Base-by-base conservation (phyloP, 2,113 vertebrate species). In the Petrocephalus microphthalmus region DNA sequence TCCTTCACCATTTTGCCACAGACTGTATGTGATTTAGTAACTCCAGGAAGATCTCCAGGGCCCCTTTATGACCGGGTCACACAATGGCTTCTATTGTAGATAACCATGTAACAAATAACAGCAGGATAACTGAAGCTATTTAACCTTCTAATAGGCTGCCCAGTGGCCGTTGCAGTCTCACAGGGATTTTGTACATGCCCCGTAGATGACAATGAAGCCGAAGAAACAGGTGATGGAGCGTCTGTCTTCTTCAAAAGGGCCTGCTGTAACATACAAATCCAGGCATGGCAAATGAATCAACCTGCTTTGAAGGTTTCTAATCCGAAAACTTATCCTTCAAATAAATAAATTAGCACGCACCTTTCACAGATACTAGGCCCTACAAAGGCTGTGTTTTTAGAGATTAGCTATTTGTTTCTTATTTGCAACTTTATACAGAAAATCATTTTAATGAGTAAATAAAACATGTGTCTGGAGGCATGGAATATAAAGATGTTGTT, bases 381-480 rank as follows among this genome's bases (percentile, higher is more conserved):
- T 54, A 33, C 51, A 54, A 85, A 85, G 17, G 6, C 11, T 10
- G 7, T 29, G 25, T 17, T 85, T 19, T 19, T 22, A 37, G 84
- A 85, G n/a, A 56, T 22, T 54, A 33, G 84, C 22, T 54, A 33
- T 5, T 83, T 53, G 52, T 33, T 56, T 85, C 33, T 37, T 33
- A 5, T 29, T 54, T 33, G 22, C n/a, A 10, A 47, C 42, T 42
- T 82, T 22, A 83, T 3, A 22, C 7, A 53, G 17, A 85, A 54
- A 54, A 49, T 56, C 7, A 33, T 54, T 85, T 37, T 85, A 53
- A 85, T 85, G 25, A 56, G 25, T 33, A 13, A 85, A 53, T 54
- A 52, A 85, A 87, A 82, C 82, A 33, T 57, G 42, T 84, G 64
- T 54, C 86, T 71, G 0, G 60, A 84, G 84, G 74, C n/a, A 52